These are phyloP conservation scores for Corapipo altera DNA, from an alignment of 2,113 vertebrate genomes.

Conservation along the genomic window DNA sequence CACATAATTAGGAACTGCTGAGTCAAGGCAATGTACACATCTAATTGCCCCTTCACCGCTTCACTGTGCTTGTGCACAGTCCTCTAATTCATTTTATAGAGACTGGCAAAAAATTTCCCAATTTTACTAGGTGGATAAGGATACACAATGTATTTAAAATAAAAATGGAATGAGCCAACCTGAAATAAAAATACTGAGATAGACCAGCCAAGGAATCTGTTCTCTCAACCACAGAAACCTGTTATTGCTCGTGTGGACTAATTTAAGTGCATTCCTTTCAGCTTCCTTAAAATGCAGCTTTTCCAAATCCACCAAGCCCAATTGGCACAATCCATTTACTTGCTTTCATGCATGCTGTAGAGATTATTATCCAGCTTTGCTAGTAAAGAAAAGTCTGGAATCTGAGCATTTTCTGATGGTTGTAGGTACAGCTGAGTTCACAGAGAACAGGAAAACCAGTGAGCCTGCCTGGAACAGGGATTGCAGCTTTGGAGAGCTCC, in stretches of 20 bases:
- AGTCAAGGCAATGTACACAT: neutral
- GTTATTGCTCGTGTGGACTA: neutral
- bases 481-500: neutral
- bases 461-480: neutral
- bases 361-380: neutral
- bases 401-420: neutral
- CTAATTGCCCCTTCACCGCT: neutral
- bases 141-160: neutral
- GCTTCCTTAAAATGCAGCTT: constrained; percentile 3
- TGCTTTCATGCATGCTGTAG: neutral
- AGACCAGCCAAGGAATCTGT: neutral
- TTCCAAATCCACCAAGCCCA: constrained; percentile 1
- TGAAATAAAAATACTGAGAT: neutral
- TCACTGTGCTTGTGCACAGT: neutral
- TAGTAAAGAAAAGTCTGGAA: neutral
- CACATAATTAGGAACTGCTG: neutral
- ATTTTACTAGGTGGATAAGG: neutral
- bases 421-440: neutral
- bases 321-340: neutral
- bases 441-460: neutral
- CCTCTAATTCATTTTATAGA: neutral
- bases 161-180: neutral
- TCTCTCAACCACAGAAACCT: constrained; percentile 4
- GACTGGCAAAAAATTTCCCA: neutral
- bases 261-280: constrained; percentile 25